A percentile compares a stretch with the other conserved stretches of the same genome.
phyloP scores from a whole-genome alignment of 2,113 vertebrate genomes.

The Amazona guildingii region DNA sequence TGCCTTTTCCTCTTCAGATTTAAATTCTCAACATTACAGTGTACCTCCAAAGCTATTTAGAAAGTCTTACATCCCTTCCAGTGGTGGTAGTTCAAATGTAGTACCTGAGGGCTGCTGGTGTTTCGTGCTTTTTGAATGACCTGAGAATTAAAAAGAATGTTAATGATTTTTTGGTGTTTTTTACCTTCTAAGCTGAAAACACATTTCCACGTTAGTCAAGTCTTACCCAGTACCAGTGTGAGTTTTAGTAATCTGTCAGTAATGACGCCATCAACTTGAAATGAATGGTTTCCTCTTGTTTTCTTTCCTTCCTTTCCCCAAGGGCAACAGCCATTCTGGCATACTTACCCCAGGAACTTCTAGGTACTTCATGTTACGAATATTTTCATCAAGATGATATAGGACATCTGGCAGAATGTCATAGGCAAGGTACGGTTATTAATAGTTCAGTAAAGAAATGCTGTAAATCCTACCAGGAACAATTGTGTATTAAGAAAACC shows the following conservation, averaged over 20 bases:
- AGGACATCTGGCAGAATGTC: slow-evolving; percentile 93
- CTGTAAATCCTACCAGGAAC: background rate
- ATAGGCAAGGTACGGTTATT: slow-evolving; percentile 87
- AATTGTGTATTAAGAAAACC: background rate
- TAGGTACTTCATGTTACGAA: slow-evolving; percentile 98
- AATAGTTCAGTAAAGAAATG: background rate
- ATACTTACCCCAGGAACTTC: slow-evolving; percentile 96
- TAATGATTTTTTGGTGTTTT: background rate
- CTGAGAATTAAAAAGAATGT: background rate
- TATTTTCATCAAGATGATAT: slow-evolving; percentile 99
- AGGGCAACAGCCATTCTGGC: slow-evolving; percentile 97
- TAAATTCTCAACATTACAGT: background rate
- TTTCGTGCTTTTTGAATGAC: background rate
- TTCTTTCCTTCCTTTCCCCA: background rate
- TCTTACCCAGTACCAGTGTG: background rate
- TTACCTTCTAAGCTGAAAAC: background rate
- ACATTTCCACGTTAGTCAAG: background rate
- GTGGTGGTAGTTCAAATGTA: background rate
- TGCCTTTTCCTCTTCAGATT: background rate
- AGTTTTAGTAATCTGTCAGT: background rate
- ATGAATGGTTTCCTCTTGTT: background rate
- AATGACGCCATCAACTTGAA: background rate
- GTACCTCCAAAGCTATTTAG: background rate
- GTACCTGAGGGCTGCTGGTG: background rate
- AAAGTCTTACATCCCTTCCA: background rate